Base-by-base conservation (phyloP, 2,797 vertebrate genomes). In the Sebastes nivosus region DNA sequence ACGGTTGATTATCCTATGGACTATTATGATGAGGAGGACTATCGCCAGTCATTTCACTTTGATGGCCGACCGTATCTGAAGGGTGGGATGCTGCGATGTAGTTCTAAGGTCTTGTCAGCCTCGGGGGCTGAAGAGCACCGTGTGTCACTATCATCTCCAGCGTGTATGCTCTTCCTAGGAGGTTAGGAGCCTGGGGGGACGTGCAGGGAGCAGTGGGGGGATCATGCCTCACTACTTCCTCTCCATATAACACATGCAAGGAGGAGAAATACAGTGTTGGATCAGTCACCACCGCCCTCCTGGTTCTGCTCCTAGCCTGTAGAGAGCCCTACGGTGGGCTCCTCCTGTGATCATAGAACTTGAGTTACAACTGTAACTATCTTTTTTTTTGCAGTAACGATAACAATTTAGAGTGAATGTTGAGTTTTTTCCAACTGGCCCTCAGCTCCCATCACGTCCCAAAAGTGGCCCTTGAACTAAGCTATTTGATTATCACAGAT, bases 401-500 rank as follows among this genome's bases (percentile, higher is more conserved):
- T 70, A 71, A 57, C 68, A 65, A 78, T 79, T 64, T 20, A 8
- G 52, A 2, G 30, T 38, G 22, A 25, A 38, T 1, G 8, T 27
- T 66, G 42, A 58, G 71, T 72, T 75, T 75, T 80, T 55, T 22
- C 84, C 72, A 75, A 27, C 74, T 58, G 78, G 72, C 57, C 87
- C 68, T 76, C 36, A 30, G 34, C 72, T 71, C 60, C 68, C 59
- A 58, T 80, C 70, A 64, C 18, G 25, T 87, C 74, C 66, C 66
- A 67, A 68, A 85, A 89, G 75, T 75, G 79, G 72, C 66, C 79
- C 72, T 89, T 88, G 82, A 92, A 73, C 82, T 74, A 24, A 80
- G 34, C 72, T 34, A 65, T 83, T 86, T 81, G 74, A 69, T 77
- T 60, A 58, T 76, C 68, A 63, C 60, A 84, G 81, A 88, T 82